These are phyloP conservation scores for Dolichopus griseipennis DNA, from an alignment of 2,888 invertebrate species.

Conservation along the genomic window DNA sequence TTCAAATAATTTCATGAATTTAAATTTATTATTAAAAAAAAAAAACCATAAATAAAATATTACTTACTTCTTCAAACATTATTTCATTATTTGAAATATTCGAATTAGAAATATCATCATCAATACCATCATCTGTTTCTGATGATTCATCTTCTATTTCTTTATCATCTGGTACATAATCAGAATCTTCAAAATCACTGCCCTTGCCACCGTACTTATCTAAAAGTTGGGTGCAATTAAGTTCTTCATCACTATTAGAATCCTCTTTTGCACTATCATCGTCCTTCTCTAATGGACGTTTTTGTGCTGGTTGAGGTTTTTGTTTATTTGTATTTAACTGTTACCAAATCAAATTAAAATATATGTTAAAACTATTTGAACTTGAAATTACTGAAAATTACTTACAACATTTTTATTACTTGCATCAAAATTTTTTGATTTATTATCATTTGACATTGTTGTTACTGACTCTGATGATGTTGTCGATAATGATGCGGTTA, in stretches of 20 bases:
- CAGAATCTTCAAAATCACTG: conserved; percentile 34
- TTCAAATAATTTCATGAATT: too few relatives aligned
- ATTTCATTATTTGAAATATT: background rate
- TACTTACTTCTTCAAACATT: background rate
- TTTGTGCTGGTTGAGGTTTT: background rate
- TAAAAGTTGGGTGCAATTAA: conserved; percentile 32
- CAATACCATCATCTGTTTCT: background rate
- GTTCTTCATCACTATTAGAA: conserved; percentile 22
- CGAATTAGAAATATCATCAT: background rate
- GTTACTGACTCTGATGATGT: background rate
- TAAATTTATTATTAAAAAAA: too few relatives aligned
- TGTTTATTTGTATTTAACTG: background rate
- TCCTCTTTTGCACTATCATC: conserved; percentile 13
- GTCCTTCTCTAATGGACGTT: conserved; percentile 27
- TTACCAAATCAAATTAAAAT: too few relatives aligned
- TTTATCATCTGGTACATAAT: conserved; percentile 29
- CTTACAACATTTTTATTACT: conserved; percentile 9
- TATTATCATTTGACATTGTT: background rate
- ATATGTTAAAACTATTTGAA: too few relatives aligned
- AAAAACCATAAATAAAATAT: background rate
- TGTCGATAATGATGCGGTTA: too few relatives aligned
- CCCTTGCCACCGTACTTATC: conserved; percentile 30
- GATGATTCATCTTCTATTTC: background rate
- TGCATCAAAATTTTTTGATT: background rate
- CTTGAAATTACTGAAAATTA: too few relatives aligned